Base-by-base conservation (phyloP, 23 tunicate species). In the Aplidium turbinatum region DNA sequence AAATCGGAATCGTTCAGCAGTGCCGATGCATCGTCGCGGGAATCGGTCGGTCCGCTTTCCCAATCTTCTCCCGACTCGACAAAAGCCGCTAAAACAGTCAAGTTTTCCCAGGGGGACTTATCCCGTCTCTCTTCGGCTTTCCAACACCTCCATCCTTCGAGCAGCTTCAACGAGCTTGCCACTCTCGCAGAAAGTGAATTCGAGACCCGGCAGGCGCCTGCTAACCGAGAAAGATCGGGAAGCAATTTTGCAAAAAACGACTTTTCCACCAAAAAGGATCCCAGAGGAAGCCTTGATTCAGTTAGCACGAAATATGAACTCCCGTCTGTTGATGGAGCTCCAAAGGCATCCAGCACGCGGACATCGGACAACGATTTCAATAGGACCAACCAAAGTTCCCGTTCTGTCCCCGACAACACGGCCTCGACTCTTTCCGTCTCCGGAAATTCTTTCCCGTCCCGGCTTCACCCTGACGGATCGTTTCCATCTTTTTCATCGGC, bases 161-260 rank as follows among this genome's bases (percentile, higher is more conserved):
- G 58, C 40, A 87, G 86, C 38, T 87, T 80, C 30, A 47, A 46
- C 21, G 94, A 87, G 53, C 67, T 87, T 82, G 81, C 86, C 1
- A 87, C 94, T 1, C 55, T 80, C 5, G 69, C 72, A 39, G 94
- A 87, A 35, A 47, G 58, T 56, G 51, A 85, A 30, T 64, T 85
- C 38, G 63, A 77, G 50, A 67, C 6, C 21, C 39, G 32, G 16
- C 66, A 75, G 4, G 42, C 76, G 9, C 68, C 79, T 1, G 22
- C 19, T n/a, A 18, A 60, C 67, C 35, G 31, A 25, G 35, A 60
- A 30, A n/a, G 19, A 13, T 19, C 63, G 22, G 60, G 51, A 3
- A 42, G 7, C 18, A n/a, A n/a, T n/a, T n/a, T n/a, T n/a, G n/a
- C n/a, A n/a, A n/a, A n/a, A n/a, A n/a, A n/a, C n/a, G n/a, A n/a